A percentile compares a stretch with the other conserved stretches of the same genome.
These are phyloP conservation scores for Sycophaga agraensis DNA, from an alignment of 1,140 invertebrate species.

Conservation along the genomic window DNA sequence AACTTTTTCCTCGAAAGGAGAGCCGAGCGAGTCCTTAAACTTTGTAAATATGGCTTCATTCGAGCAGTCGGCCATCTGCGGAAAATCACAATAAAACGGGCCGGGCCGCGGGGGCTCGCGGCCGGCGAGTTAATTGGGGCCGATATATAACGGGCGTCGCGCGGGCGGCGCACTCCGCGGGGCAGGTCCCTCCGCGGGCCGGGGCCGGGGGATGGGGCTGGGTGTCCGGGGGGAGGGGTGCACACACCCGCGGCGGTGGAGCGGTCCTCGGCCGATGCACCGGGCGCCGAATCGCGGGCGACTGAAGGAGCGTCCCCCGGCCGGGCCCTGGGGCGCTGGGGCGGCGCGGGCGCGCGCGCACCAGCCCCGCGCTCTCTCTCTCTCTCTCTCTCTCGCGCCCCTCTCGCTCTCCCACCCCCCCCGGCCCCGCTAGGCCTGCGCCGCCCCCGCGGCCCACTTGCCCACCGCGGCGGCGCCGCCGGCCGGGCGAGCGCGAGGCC, in stretches of 20 bases:
- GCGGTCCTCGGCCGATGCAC: slow-evolving; percentile 33
- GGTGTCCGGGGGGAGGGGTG: neutral
- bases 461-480: neutral
- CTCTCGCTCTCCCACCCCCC: neutral
- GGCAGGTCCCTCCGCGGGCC: no score
- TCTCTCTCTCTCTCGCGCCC: no score
- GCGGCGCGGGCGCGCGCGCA: neutral
- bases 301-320: slow-evolving; percentile 42
- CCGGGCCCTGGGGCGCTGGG: slow-evolving; percentile 5
- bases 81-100: no score
- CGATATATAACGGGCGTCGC: no score
- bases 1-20: slow-evolving; percentile 2
- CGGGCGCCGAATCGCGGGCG: slow-evolving; percentile 56
- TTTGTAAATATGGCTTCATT: neutral
- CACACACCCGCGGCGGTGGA: slow-evolving; percentile 16
- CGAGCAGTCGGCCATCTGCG: neutral
- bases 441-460: slow-evolving; percentile 41
- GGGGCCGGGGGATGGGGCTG: neutral
- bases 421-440: slow-evolving; percentile 44
- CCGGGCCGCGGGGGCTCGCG: no score
- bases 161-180: no score
- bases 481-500: no score
- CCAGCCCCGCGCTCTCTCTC: no score
- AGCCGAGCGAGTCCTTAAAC: neutral
- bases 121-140: no score